Percentiles rank a stretch among this genome's conserved stretches.
Evolutionary conservation across 2,797 vertebrate genomes (phyloP).

Genomic region (Sarcoramphus papa): DNA sequence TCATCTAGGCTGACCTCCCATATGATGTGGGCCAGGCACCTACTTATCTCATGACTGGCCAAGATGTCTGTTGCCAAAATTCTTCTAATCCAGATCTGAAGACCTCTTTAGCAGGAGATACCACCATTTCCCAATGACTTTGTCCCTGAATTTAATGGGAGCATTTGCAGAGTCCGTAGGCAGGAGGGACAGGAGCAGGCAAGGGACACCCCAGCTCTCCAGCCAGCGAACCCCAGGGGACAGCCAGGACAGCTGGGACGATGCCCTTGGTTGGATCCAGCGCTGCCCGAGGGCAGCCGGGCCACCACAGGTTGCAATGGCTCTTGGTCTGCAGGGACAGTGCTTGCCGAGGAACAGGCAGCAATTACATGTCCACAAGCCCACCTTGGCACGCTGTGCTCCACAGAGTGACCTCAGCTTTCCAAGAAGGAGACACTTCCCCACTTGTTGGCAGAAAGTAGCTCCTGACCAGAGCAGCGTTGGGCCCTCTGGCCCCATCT

Average conservation of each 20-base stretch:
- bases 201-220: background rate
- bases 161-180: background rate
- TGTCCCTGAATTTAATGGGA: background rate
- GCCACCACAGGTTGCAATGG: background rate
- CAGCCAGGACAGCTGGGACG: background rate
- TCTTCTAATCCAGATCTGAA: no score
- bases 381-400: background rate
- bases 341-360: background rate
- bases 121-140: background rate
- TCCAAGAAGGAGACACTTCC: background rate
- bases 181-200: background rate
- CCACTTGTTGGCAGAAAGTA: background rate
- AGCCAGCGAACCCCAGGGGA: background rate
- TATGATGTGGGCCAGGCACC: no score
- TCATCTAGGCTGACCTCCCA: background rate
- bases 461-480: background rate
- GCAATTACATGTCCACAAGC: background rate
- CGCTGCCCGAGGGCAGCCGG: background rate
- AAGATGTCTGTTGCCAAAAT: background rate
- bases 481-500: background rate
- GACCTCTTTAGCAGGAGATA: background rate
- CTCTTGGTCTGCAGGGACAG: background rate
- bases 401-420: background rate
- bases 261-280: background rate
- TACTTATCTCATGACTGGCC: background rate